Evolutionary conservation across 2,113 vertebrate species (phyloP).

Genomic region (Rafetus swinhoei): DNA sequence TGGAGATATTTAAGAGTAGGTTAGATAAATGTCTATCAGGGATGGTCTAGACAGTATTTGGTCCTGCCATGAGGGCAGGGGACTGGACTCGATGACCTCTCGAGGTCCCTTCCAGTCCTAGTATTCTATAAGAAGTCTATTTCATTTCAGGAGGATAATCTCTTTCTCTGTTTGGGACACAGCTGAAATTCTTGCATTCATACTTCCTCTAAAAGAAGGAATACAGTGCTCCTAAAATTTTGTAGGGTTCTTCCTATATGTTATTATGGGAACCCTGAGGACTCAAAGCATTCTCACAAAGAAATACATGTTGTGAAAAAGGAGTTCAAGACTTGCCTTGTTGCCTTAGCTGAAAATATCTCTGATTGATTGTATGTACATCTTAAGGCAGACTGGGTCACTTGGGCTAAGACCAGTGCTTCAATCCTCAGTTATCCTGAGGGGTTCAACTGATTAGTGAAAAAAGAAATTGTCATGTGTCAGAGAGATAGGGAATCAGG

Average conservation of each 20-base stretch:
- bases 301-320: background rate
- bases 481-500: background rate
- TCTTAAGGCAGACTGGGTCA: background rate
- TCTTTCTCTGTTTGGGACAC: background rate
- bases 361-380: background rate
- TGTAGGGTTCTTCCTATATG: background rate
- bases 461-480: background rate
- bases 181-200: background rate
- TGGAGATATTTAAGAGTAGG: no score
- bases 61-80: no score
- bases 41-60: no score
- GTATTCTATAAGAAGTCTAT: no score
- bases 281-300: background rate
- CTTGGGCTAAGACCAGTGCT: background rate
- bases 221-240: background rate
- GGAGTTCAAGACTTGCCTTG: background rate
- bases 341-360: background rate
- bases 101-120: no score
- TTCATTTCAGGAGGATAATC: background rate
- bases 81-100: no score
- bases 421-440: background rate
- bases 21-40: no score
- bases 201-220: background rate
- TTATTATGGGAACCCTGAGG: background rate
- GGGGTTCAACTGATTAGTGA: background rate